Evolutionary conservation across 2,888 invertebrate species (phyloP), one percentile per base, ranked within the genome.

Genomic region (Acanthacorydalis orientalis): DNA sequence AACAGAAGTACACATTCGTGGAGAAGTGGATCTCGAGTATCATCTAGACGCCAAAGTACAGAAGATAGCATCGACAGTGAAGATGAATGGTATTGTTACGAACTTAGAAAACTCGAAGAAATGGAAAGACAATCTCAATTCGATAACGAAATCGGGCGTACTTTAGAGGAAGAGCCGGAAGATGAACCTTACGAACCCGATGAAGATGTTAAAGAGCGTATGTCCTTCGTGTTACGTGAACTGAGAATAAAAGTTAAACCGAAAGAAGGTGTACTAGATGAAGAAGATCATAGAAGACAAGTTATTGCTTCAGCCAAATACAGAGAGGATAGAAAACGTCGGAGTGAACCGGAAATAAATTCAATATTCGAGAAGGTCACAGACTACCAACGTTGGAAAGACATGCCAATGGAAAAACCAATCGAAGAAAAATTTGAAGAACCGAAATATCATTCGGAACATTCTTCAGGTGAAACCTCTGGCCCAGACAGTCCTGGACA

Each of bases 1-100:
- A 86, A 81, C 55, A 73, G 81, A 55, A 89, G 89, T 60, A 89
- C 86, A 2, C 84, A 89, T 67, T 89, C 89, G 0, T 87, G 84
- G 73, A 74, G 89, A 55, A 89, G 89, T 57, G 81, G 86, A 1
- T 90, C 89, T 0, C 70, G 85, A 54, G 83, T 85, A 1, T 89
- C 89, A 2, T 89, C 89, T 0, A 72, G 90, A 53, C 73, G 90
- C 45, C 90, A 91, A 66, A 89, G 89, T 59, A 90, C 90, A 0
- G 91, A 91, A 67, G 90, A 90, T 56, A 88, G 88, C 57, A 90
- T 91, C 49, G 91, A 91, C 62, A 88, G 87, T 31, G 91, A 91
- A 65, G 91, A 91, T 59, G 90, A 91, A 62, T 91, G 90, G 83
- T 91, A 89, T 58, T 86, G 87, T 57, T 89, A 91, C 61, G 90